Evolutionary conservation across 2,113 vertebrate genomes (phyloP).

Genomic region (Epinephelus fuscoguttatus): DNA sequence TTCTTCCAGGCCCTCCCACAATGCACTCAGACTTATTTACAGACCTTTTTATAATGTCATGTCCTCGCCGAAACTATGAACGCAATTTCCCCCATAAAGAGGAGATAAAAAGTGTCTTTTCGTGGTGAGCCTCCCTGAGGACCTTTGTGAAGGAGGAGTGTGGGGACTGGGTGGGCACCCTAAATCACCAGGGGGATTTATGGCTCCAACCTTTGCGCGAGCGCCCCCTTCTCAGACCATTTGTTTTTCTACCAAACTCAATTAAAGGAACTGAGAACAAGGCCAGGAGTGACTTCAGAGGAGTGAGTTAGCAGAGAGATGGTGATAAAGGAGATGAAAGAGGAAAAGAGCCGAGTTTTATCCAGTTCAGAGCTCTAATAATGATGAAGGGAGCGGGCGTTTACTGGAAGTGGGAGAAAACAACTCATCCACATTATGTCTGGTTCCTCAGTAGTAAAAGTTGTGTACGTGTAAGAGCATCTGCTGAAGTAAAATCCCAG

Average conservation of each 20-base stretch:
- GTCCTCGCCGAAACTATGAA: slow-evolving; percentile 54
- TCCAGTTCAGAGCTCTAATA: slow-evolving; percentile 46
- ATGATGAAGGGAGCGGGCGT: slow-evolving; percentile 13
- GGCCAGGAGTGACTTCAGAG: slow-evolving; percentile 63
- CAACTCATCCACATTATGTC: slow-evolving; percentile 9
- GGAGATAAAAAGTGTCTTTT: slow-evolving; percentile 58
- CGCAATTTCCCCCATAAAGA: slow-evolving; percentile 54
- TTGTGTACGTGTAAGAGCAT: background rate
- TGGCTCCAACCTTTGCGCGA: slow-evolving; percentile 35
- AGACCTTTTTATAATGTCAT: slow-evolving; percentile 64
- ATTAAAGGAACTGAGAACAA: slow-evolving; percentile 74
- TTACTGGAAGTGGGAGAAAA: slow-evolving; percentile 10
- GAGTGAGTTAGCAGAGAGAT: slow-evolving; percentile 54
- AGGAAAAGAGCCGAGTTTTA: slow-evolving; percentile 29
- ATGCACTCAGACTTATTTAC: slow-evolving; percentile 42
- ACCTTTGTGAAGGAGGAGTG: slow-evolving; percentile 24
- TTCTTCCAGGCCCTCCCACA: slow-evolving; percentile 53
- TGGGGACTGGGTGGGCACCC: slow-evolving; percentile 66
- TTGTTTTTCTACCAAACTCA: slow-evolving; percentile 79
- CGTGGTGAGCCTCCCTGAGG: slow-evolving; percentile 29
- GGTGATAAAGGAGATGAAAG: slow-evolving; percentile 78
- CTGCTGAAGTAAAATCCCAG: background rate
- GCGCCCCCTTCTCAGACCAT: slow-evolving; percentile 32
- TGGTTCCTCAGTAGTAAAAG: slow-evolving; percentile 20
- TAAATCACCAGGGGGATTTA: slow-evolving; percentile 74